Evolutionary conservation across 2,797 vertebrate genomes (phyloP), one percentile per base, ranked within the genome.

Genomic region (Sebastes minor): DNA sequence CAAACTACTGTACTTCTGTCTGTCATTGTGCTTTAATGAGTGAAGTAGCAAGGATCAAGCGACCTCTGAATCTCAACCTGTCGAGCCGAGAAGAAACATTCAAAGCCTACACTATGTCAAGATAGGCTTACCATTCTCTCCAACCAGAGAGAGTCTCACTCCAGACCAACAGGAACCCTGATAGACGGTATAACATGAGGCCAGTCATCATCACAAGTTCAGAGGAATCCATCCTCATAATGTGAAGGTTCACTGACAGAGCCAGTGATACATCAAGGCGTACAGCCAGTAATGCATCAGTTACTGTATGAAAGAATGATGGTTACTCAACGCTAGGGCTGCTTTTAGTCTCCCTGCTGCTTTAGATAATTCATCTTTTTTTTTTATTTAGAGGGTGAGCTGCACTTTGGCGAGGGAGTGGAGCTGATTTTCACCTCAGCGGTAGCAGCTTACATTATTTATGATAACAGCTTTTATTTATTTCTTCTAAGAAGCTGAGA

Each of bases 381-480:
- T 82, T 56, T 63, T 67, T 82, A 82, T 86, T 77, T 71, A 74
- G 46, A 38, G 49, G 8, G 4, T 0, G 30, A 53, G n/a, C 32
- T 67, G 74, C 76, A 55, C 71, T 76, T 74, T 77, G 49, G 14
- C 53, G 56, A 11, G 64, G 22, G 65, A 80, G 61, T 30, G 16
- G 38, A 61, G 56, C 20, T 27, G 1, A 71, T 79, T 68, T 67
- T 65, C 64, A 52, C 75, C 69, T 35, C 61, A 33, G 70, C 8
- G 10, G 74, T 74, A 75, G 64, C 42, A 33, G 30, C 75, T 71
- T 76, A 66, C 53, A 56, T 77, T 86, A 82, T 89, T 90, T 86
- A 84, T 83, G 80, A 87, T 75, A 52, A 76, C 38, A 1, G 35
- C 49, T 32, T 78, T 81, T 83, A 82, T 84, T 80, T 82, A 72